A percentile compares a stretch with the other conserved stretches of the same genome.
Conservation (phyloP, 1,140 invertebrate genomes). For the Drosophila gunungcola region DNA sequence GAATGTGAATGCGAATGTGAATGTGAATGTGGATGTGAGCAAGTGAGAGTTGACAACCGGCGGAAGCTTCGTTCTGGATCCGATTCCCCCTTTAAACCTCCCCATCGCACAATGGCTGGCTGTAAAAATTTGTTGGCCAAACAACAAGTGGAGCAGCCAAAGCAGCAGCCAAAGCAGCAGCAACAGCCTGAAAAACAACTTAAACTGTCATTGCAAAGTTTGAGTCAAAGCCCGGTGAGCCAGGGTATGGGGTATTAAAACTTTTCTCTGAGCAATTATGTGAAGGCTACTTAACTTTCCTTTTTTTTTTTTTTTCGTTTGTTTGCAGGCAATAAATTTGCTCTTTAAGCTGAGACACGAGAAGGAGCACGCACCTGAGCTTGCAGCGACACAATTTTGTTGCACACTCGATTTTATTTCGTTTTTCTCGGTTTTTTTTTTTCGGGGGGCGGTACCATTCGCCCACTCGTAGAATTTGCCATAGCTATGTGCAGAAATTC, state of each 20-base stretch:
- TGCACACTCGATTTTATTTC: slow-evolving; percentile 22
- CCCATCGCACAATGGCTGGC: slow-evolving; percentile 26
- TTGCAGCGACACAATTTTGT: slow-evolving; percentile 39
- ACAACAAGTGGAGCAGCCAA: slow-evolving; percentile 69
- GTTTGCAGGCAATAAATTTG: slow-evolving; percentile 69
- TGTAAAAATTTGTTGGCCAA: slow-evolving; percentile 74
- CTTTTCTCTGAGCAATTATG: slow-evolving; percentile 71
- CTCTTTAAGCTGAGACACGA: slow-evolving; percentile 14
- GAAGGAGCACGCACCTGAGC: slow-evolving; percentile 34
- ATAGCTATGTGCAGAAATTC: slow-evolving; percentile 67
- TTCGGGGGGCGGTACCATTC: neutral
- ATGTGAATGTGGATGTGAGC: slow-evolving; percentile 15
- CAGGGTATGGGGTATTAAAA: slow-evolving; percentile 67
- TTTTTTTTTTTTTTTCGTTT: neutral
- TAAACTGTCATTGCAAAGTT: slow-evolving; percentile 79
- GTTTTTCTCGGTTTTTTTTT: slow-evolving; percentile 6
- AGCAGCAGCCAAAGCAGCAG: slow-evolving; percentile 23
- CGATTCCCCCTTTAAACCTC: neutral
- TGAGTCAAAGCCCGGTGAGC: slow-evolving; percentile 42
- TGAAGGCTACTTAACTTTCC: slow-evolving; percentile 54
- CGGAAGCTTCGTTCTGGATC: slow-evolving; percentile 13
- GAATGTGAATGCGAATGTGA: neutral
- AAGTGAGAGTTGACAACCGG: slow-evolving; percentile 53
- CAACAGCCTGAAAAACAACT: slow-evolving; percentile 69
- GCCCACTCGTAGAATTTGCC: slow-evolving; percentile 36